A percentile compares a stretch with the other conserved stretches of the same genome.
These are phyloP conservation scores for Ctenopoma multispine DNA, from an alignment of 2,797 vertebrate genomes.

Conservation along the genomic window DNA sequence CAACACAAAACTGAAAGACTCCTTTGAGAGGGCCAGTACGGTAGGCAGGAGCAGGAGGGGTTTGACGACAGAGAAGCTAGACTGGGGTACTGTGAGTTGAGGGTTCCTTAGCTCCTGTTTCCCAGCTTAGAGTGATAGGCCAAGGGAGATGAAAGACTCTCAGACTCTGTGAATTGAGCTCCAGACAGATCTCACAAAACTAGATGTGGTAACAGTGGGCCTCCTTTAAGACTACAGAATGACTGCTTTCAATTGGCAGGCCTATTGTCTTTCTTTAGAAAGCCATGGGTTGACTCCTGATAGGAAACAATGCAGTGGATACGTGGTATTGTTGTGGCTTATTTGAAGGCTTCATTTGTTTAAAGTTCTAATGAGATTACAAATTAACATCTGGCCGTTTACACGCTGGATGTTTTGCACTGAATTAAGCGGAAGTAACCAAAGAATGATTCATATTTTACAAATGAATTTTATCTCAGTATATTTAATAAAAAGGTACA, in stretches of 20 bases:
- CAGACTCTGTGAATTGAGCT: conserved; percentile 73
- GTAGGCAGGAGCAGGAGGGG: conserved; percentile 65
- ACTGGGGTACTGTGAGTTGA: conserved; percentile 60
- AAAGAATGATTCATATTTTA: conserved; percentile 6
- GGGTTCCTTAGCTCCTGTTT: conserved; percentile 81
- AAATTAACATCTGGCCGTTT: conserved; percentile 30
- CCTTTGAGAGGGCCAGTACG: conserved; percentile 77
- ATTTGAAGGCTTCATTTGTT: conserved; percentile 54
- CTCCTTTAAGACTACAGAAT: conserved; percentile 65
- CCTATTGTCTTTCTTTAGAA: conserved; percentile 67
- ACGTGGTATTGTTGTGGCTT: conserved; percentile 48
- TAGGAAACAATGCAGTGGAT: conserved; percentile 50
- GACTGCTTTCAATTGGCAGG: conserved; percentile 66
- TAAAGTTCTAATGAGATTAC: conserved; percentile 46
- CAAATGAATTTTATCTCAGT: background rate
- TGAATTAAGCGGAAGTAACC: conserved; percentile 25
- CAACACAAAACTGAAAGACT: conserved; percentile 81
- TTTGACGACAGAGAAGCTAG: conserved; percentile 47
- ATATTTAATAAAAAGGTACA: background rate
- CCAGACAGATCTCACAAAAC: conserved; percentile 79
- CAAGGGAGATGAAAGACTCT: conserved; percentile 80
- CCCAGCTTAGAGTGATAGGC: conserved; percentile 76
- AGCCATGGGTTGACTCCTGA: conserved; percentile 64
- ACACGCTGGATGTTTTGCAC: conserved; percentile 6
- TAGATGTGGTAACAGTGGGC: conserved; percentile 69